Conservation (phyloP, 2,888 invertebrate genomes). For the Campaea margaritaria region DNA sequence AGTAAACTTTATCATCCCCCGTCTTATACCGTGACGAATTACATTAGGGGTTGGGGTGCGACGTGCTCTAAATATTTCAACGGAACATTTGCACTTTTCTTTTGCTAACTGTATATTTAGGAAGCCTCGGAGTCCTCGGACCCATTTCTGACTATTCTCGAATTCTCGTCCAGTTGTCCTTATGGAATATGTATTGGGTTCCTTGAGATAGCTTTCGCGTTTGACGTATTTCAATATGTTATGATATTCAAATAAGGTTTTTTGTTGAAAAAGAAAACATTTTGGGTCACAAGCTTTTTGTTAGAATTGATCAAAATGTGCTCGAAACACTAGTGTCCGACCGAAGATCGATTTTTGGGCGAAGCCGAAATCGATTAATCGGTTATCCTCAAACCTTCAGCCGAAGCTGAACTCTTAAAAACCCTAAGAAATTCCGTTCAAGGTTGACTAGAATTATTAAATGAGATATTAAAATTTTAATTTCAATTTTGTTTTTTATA, state of each 20-base stretch:
- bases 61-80: constrained; percentile 32
- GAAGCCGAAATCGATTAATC: too few species aligned
- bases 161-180: background rate
- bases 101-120: constrained; percentile 5
- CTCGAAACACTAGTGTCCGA: too few species aligned
- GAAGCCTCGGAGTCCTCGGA: constrained; percentile 2
- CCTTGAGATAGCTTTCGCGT: background rate
- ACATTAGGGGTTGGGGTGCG: constrained; percentile 2
- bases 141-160: constrained; percentile 3
- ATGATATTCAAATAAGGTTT: background rate
- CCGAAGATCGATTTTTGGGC: too few species aligned
- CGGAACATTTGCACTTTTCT: constrained; percentile 3
- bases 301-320: too few species aligned
- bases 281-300: too few species aligned
- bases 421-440: too few species aligned
- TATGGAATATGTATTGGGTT: constrained; percentile 12
- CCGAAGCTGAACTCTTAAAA: too few species aligned
- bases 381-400: too few species aligned
- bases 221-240: background rate
- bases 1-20: background rate
- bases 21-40: constrained; percentile 16
- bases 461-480: too few species aligned
- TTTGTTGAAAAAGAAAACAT: too few species aligned
- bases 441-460: too few species aligned
- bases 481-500: too few species aligned